phyloP scores from a whole-genome alignment of 2,113 vertebrate species.

The Thymallus thymallus region DNA sequence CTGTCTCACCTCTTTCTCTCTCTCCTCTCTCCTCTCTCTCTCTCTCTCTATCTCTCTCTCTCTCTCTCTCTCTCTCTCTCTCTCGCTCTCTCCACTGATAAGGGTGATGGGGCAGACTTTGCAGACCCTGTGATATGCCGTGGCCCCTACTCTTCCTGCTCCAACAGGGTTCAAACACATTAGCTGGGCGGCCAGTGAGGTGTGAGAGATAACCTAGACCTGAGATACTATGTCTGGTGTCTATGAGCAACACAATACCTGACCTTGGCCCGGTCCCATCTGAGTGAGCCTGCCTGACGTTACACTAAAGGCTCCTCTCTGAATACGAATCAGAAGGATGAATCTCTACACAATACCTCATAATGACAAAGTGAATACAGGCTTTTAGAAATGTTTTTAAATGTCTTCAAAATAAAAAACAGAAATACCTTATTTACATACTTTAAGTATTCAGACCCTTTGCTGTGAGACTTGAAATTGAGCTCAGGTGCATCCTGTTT shows the following conservation, averaged over 20 bases:
- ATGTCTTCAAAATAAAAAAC: no score
- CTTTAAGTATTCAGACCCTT: no score
- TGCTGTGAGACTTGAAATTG: no score
- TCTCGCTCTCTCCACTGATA: slow-evolving; percentile 21
- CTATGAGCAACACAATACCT: slow-evolving; percentile 60
- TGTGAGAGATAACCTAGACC: slow-evolving; percentile 26
- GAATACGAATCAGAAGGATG: slow-evolving; percentile 60
- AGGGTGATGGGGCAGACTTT: slow-evolving; percentile 34
- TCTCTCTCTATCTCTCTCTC: no score
- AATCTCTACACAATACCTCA: background rate
- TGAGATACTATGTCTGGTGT: slow-evolving; percentile 45
- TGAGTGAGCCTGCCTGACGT: slow-evolving; percentile 34
- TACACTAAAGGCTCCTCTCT: slow-evolving; percentile 16
- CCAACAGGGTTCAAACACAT: slow-evolving; percentile 53
- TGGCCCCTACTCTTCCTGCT: slow-evolving; percentile 23
- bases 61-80: background rate
- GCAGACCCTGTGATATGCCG: slow-evolving; percentile 39
- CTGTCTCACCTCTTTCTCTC: no score
- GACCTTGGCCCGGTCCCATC: slow-evolving; percentile 57
- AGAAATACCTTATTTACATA: no score
- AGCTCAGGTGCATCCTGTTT: no score
- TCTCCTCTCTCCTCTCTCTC: no score
- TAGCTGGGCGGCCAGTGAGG: slow-evolving; percentile 39
- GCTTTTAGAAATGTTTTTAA: no score
- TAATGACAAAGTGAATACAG: no score